phyloP scores from a whole-genome alignment of 2,113 vertebrate species.

The Salvator merianae region DNA sequence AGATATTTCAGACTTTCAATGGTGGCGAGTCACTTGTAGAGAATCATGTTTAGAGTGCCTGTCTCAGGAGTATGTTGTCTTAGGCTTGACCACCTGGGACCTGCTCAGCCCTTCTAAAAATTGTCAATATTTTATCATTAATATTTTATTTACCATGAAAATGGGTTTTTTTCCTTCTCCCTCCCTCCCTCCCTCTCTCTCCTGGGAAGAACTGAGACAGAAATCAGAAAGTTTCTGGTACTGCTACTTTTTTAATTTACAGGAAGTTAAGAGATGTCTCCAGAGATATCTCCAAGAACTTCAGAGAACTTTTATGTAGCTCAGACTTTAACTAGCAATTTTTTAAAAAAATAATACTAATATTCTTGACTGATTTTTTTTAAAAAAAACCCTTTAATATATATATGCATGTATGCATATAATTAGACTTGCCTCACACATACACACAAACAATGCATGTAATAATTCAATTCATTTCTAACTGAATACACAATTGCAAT shows the following conservation, averaged over 20 bases:
- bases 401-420: too few relatives aligned
- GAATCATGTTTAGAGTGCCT: neutral
- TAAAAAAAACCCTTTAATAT: too few relatives aligned
- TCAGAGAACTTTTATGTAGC: neutral
- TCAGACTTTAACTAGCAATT: neutral
- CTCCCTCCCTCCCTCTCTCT: neutral
- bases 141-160: constrained; percentile 5
- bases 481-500: too few relatives aligned
- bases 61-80: neutral
- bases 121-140: neutral
- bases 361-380: too few relatives aligned
- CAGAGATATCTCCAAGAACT: neutral
- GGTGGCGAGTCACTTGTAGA: neutral
- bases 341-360: neutral
- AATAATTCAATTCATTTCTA: too few relatives aligned
- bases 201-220: neutral
- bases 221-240: neutral
- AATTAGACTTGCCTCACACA: too few relatives aligned
- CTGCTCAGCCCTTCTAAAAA: neutral
- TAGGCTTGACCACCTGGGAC: neutral
- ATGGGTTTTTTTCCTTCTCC: neutral
- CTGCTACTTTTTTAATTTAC: neutral
- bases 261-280: neutral
- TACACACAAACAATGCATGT: too few relatives aligned
- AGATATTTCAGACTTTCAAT: neutral